These are phyloP conservation scores for Tineola bisselliella DNA, from an alignment of 2,888 invertebrate species.

Conservation along the genomic window DNA sequence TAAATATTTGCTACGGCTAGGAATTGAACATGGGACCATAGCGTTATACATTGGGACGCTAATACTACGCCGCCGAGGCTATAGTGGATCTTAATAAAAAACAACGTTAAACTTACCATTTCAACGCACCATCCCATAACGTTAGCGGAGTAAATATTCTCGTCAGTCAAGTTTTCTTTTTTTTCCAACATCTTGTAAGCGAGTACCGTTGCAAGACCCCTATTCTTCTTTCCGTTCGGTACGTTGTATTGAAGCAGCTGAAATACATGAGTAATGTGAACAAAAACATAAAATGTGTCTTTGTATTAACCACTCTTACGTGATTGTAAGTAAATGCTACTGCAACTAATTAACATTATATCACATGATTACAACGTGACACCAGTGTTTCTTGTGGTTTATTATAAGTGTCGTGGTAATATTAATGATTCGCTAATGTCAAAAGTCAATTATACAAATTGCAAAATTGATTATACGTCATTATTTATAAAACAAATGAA, in stretches of 20 bases:
- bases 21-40: too few relatives aligned
- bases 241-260: slow-evolving; percentile 92
- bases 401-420: neutral
- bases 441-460: neutral
- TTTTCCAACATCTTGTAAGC: slow-evolving; percentile 79
- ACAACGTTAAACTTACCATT: slow-evolving; percentile 73
- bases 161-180: slow-evolving; percentile 75
- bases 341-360: neutral
- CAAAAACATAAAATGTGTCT: too few relatives aligned
- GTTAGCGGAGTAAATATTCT: slow-evolving; percentile 80
- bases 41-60: too few relatives aligned
- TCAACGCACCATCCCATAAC: slow-evolving; percentile 96
- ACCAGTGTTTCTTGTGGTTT: neutral
- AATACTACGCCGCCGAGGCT: too few relatives aligned
- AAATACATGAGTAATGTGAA: neutral
- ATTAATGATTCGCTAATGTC: neutral
- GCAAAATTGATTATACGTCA: too few relatives aligned
- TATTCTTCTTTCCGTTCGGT: slow-evolving; percentile 87
- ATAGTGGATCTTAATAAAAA: too few relatives aligned
- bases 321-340: too few relatives aligned
- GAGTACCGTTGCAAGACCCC: slow-evolving; percentile 77
- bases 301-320: too few relatives aligned
- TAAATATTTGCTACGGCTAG: too few relatives aligned
- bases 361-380: neutral
- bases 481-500: too few relatives aligned